These are phyloP conservation scores for Stichodactyla helianthus DNA, from an alignment of 64 coral and sea anemone species.

Conservation along the genomic window DNA sequence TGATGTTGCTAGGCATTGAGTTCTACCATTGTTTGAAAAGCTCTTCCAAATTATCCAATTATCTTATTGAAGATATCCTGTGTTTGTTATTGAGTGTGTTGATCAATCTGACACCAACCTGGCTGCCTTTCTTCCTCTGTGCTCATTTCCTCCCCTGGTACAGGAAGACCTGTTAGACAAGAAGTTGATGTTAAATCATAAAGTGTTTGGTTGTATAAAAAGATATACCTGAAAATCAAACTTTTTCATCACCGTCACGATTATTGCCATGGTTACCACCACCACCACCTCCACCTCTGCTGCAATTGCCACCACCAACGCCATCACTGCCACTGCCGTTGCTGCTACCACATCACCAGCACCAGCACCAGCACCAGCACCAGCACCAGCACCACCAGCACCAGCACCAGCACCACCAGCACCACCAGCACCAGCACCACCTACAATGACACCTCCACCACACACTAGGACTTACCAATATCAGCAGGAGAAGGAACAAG, in stretches of 20 bases:
- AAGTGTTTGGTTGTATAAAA: too few relatives aligned
- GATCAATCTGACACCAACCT: neutral
- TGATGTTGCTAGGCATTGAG: too few relatives aligned
- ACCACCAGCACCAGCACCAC: neutral
- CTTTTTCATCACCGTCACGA: neutral
- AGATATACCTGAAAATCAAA: neutral
- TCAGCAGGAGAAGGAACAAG: slow-evolving; percentile 74
- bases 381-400: neutral
- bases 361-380: too few relatives aligned
- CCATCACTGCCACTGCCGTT: neutral
- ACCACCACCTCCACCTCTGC: neutral
- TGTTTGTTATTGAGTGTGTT: neutral
- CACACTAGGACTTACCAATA: slow-evolving; percentile 49
- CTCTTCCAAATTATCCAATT: too few relatives aligned
- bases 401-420: neutral
- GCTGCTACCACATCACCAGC: too few relatives aligned
- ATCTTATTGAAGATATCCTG: too few relatives aligned
- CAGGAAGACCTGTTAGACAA: neutral
- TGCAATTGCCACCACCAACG: too few relatives aligned
- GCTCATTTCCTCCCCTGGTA: neutral
- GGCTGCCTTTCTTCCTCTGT: slow-evolving; percentile 10
- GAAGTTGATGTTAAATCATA: neutral
- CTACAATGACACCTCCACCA: neutral
- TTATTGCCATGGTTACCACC: neutral
- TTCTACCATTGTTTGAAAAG: too few relatives aligned